Evolutionary conservation across 2,797 vertebrate species (phyloP).

Genomic region (Percopsis omiscomaycus): DNA sequence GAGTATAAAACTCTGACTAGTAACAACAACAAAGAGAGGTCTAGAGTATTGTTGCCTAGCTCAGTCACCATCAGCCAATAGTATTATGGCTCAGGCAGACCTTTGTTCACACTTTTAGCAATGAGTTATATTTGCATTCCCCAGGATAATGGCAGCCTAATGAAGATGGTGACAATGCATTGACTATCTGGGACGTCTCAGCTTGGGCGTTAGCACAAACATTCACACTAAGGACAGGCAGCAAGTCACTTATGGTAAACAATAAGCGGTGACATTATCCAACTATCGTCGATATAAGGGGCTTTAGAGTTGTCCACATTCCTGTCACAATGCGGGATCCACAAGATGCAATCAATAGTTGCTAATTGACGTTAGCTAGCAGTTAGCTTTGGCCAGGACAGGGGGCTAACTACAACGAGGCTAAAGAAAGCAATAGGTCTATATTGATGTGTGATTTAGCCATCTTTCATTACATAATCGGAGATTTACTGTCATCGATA

Average conservation of each 20-base stretch:
- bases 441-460: conserved; percentile 12
- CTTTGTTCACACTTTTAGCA: neutral
- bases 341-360: conserved; percentile 21
- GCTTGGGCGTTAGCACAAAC: conserved; percentile 43
- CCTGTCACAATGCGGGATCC: conserved; percentile 41
- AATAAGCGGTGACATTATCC: neutral
- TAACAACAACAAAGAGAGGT: too few species aligned
- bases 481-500: neutral
- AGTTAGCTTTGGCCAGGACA: conserved; percentile 70
- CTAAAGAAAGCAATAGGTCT: conserved; percentile 39
- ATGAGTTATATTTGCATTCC: neutral
- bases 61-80: too few species aligned
- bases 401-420: conserved; percentile 61
- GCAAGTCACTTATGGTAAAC: neutral
- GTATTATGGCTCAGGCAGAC: too few species aligned
- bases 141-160: conserved; percentile 21
- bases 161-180: conserved; percentile 54
- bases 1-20: too few species aligned
- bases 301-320: neutral
- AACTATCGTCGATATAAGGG: neutral
- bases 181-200: conserved; percentile 29
- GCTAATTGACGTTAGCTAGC: conserved; percentile 55
- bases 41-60: too few species aligned
- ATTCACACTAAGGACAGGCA: conserved; percentile 21
- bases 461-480: neutral